Base-by-base conservation (phyloP, 1,140 invertebrate genomes). In the Cryptotermes secundus region DNA sequence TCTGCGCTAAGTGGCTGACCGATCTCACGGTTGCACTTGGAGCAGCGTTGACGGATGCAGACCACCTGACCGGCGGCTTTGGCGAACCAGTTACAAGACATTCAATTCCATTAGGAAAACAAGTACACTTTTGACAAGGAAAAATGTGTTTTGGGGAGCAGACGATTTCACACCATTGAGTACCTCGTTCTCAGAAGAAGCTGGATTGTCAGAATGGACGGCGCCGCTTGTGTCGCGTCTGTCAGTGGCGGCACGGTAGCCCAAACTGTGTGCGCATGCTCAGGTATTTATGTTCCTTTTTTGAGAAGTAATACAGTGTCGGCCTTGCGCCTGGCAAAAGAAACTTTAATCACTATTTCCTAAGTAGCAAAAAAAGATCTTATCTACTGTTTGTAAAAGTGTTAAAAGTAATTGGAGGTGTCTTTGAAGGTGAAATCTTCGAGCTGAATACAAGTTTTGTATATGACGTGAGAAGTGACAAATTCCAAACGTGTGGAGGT, bases 301-400 rank as follows among this genome's bases (percentile, higher is more conserved):
- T 16, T 31, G 7, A 14, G 3, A 72, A 4, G 7, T 59, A 59
- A 72, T n/a, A 31, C 14, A 31, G 59, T 31, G 59, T 72, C 59
- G 59, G 59, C n/a, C 59, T 72, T 72, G 59, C 9, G 4, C 14
- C 26, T 72, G n/a, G n/a, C 59, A 72, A 72, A 72, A 72, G 59
- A 72, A 72, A 72, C 59, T 72, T 31, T 72, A n/a, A 72, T 31
- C 59, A 72, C 59, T 2, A 31, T 72, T 72, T 31, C 26, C 3
- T 72, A 72, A 31, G 59, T 72, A 72, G 59, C 59, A 72, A 31
- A 72, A 38, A 72, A 72, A 72, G 59, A 72, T 72, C n/a, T 31
- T 72, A 72, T 72, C 59, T 72, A 2, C 59, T 0, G 26, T 0
- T 72, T 72, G n/a, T 72, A 72, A 72, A 72, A 72, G 59, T 72